Evolutionary conservation across 2,113 vertebrate genomes (phyloP).

Genomic region (Enhydra lutris): DNA sequence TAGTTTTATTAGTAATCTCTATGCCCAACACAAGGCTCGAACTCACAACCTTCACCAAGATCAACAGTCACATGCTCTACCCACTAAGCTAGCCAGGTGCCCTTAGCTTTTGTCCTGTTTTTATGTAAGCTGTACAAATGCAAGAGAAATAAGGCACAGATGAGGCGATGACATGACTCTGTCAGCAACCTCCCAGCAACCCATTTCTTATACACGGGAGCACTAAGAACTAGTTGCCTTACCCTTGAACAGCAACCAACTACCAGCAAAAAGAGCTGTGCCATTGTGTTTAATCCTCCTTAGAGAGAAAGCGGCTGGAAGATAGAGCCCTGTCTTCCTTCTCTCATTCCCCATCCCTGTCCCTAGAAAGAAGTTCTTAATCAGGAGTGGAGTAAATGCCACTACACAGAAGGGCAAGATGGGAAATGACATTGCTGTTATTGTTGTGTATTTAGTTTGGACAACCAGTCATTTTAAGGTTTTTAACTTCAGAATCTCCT

Average conservation of each 20-base stretch:
- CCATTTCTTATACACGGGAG: neutral
- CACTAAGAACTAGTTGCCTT: neutral
- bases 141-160: neutral
- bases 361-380: neutral
- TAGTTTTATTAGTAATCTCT: neutral
- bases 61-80: neutral
- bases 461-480: neutral
- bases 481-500: slow-evolving; percentile 26
- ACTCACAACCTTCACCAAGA: neutral
- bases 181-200: neutral
- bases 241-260: neutral
- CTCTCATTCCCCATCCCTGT: neutral
- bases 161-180: neutral
- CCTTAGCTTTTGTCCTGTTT: neutral
- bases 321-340: neutral
- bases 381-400: neutral
- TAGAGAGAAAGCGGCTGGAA: neutral
- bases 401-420: neutral
- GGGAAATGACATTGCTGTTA: neutral
- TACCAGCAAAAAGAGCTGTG: neutral
- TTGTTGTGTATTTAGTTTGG: neutral
- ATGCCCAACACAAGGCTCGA: neutral
- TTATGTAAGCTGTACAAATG: neutral
- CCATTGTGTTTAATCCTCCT: neutral
- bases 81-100: neutral